Base-by-base conservation (phyloP, 1,140 invertebrate species). In the Nebria ingens region DNA sequence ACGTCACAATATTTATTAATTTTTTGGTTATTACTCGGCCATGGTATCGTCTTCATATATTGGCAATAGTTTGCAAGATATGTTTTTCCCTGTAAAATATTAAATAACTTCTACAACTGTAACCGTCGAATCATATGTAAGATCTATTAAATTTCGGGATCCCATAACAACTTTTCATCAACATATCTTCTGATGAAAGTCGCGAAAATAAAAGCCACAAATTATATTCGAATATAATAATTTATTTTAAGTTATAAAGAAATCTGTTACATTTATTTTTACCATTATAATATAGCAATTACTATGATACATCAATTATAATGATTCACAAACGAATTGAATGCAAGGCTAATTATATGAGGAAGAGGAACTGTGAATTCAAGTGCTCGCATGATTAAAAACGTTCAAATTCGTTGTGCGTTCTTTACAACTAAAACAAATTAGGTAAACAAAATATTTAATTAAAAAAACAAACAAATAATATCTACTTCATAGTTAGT, bases 401-500 rank as follows among this genome's bases (percentile, higher is more conserved):
- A 34, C n/a, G 6, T 34, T 9, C n/a, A 34, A 34, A 9, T 34
- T 34, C 25, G 25, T 34, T 34, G 25, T 34, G n/a, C 25, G n/a
- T n/a, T 34, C n/a, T n/a, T n/a, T n/a, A n/a, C n/a, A n/a, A n/a
- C n/a, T n/a, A n/a, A n/a, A n/a, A n/a, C n/a, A n/a, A n/a, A n/a
- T 9, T 1, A 49, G 20, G 19, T 49, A 13, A 19, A 49, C 15
- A 49, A 49, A 49, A 17, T 49, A 49, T 49, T 49, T 49, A 2
- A 19, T 15, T 17, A 11, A 49, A 13, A 49, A 49, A 49, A 13
- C 17, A 49, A n/a, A 49, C 13, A 29, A 6, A 4, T 19, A 34
- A 38, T 21, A 20, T 42, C 20, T 21, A 55, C 20, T 56, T 51
- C 25, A 56, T 21, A 51, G 38, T 34, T 53, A 53, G 23, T 56